Evolutionary conservation across 2,113 vertebrate genomes (phyloP).

Genomic region (Ceyx melanurus): DNA sequence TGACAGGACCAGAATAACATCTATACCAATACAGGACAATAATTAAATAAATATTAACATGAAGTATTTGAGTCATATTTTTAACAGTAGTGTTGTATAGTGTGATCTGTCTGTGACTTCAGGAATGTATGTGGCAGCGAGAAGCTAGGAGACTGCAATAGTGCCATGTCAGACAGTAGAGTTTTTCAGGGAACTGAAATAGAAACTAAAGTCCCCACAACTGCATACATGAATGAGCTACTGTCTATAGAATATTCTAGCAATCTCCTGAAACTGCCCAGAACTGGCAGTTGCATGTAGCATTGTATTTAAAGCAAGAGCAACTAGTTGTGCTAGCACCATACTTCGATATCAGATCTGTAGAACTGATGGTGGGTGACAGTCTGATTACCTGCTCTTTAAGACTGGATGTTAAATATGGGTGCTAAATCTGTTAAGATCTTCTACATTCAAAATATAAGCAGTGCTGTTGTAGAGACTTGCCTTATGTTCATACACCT

Average conservation of each 20-base stretch:
- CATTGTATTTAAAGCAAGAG: background rate
- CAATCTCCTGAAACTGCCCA: background rate
- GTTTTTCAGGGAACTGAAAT: background rate
- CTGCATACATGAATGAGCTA: background rate
- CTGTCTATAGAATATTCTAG: background rate
- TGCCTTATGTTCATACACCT: background rate
- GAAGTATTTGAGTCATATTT: background rate
- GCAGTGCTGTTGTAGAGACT: background rate
- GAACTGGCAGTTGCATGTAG: background rate
- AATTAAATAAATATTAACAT: background rate
- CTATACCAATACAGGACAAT: background rate
- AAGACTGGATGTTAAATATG: background rate
- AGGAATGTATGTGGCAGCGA: background rate
- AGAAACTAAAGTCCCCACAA: background rate
- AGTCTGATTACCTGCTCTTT: background rate
- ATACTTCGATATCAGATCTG: background rate
- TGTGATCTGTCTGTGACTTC: accelerated
- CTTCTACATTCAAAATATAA: background rate
- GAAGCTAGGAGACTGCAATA: background rate
- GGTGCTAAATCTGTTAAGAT: background rate
- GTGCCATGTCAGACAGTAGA: background rate
- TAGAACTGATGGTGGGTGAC: background rate
- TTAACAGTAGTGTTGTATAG: background rate
- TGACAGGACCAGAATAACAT: background rate
- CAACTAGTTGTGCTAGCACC: background rate